These are phyloP conservation scores for Parotocinclus haroldoi DNA, from an alignment of 2,797 vertebrate genomes.

Conservation along the genomic window DNA sequence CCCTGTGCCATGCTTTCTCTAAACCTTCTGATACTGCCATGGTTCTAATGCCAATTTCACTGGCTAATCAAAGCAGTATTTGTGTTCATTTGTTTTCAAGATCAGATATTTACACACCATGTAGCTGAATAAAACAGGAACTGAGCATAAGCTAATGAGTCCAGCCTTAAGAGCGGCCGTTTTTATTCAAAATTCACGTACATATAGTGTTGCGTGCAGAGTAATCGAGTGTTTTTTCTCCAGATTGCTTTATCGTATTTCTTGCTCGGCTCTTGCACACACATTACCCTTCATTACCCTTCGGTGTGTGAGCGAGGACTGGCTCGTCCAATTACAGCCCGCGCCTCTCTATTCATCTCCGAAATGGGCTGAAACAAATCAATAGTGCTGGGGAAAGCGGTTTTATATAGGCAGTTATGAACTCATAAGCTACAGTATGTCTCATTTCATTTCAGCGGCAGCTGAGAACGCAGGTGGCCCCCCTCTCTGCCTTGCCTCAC, in stretches of 20 bases:
- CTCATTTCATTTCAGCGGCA: conserved; percentile 94
- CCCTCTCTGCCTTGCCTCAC: conserved; percentile 42
- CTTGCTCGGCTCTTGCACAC: conserved; percentile 40
- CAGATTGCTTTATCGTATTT: conserved; percentile 54
- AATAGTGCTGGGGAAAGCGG: conserved; percentile 85
- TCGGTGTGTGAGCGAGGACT: conserved; percentile 54
- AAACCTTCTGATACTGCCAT: no score
- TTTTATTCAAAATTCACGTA: not conserved
- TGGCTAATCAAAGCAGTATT: no score
- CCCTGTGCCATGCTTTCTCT: no score
- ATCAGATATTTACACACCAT: not conserved
- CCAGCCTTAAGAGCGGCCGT: no score
- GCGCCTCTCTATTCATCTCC: conserved; percentile 75
- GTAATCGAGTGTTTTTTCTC: conserved; percentile 44
- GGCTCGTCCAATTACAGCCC: conserved; percentile 56
- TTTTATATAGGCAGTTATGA: conserved; percentile 97
- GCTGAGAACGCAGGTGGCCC: conserved; percentile 76
- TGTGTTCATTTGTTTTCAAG: no score
- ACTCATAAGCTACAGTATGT: conserved; percentile 98
- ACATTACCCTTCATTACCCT: conserved; percentile 50
- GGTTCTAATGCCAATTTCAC: no score
- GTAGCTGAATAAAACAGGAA: no score
- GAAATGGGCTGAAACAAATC: conserved; percentile 79
- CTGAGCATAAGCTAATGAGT: not conserved
- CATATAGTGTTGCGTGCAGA: conserved; percentile 47